Conservation (phyloP, 2,888 invertebrate species). For the Habroteleia sp. region DNA sequence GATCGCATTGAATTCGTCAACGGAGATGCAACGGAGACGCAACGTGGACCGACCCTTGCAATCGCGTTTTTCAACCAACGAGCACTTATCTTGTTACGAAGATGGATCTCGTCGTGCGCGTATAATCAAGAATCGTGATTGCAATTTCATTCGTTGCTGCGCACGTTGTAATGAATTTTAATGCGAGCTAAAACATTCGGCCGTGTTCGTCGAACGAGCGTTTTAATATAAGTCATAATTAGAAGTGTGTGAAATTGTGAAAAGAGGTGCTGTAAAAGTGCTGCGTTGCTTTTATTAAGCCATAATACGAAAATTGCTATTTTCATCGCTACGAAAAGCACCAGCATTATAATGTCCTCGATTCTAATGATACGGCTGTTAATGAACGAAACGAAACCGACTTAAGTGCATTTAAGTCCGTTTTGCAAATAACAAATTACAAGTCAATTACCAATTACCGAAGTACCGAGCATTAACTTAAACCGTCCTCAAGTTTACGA, state of each 20-base stretch:
- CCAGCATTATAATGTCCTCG: constrained; percentile 23
- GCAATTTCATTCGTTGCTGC: constrained; percentile 33
- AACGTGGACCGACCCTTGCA: too few relatives aligned
- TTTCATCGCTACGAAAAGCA: constrained; percentile 10
- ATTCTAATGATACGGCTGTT: constrained; percentile 9
- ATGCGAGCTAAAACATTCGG: constrained; percentile 31
- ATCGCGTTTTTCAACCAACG: too few relatives aligned
- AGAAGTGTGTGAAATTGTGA: constrained; percentile 44
- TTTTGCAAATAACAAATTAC: too few relatives aligned
- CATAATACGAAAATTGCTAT: constrained; percentile 36
- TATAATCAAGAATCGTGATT: constrained; percentile 34
- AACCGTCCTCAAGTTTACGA: too few relatives aligned
- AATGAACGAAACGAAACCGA: background rate
- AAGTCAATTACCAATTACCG: too few relatives aligned
- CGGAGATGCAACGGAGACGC: too few relatives aligned
- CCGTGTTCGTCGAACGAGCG: constrained; percentile 28
- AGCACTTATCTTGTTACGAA: constrained; percentile 9
- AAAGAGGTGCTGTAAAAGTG: constrained; percentile 48
- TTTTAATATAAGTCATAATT: constrained; percentile 47
- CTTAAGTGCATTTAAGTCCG: background rate
- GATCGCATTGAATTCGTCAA: too few relatives aligned
- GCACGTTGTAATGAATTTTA: constrained; percentile 44
- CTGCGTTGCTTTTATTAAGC: constrained; percentile 37
- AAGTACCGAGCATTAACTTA: too few relatives aligned
- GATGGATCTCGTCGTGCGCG: constrained; percentile 32